Base-by-base conservation (phyloP, 1,140 invertebrate species). In the Drosophila pruinosa region DNA sequence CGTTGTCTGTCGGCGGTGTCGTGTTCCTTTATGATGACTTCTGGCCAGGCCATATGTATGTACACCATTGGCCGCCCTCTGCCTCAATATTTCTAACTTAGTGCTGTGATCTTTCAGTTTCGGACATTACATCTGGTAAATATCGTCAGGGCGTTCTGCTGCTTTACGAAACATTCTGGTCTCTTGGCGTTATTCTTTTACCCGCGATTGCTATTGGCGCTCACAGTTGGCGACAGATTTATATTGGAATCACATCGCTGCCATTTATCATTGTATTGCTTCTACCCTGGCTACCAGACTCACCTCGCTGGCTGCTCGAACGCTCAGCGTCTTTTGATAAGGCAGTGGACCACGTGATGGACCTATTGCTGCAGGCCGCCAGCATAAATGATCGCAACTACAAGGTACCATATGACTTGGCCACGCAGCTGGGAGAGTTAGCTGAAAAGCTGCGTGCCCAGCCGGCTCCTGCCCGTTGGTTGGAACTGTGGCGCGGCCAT, bases 141-240 rank as follows among this genome's bases (percentile, higher is more conserved):
- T 69, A 86, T 43, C 90, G 90, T 1, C 58, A 75, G 8, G 81
- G 80, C 10, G 83, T 79, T 0, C 72, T 78, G 2, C 74, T 91
- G 5, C 81, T 92, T 0, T 92, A 92, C 62, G 92, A 92, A 58
- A 81, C 89, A 6, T 92, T 91, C 58, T 92, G 91, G 91, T 90
- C 91, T 1, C 31, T 92, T 14, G 92, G 90, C 8, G 52, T 92
- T 4, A 89, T 92, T 3, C 56, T 92, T 5, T 50, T 92, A 12
- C 91, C 92, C 4, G 83, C 75, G 0, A 67, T 92, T 6, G 79
- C 90, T 0, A 74, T 78, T 0, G 90, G 81, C 15, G 83, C 86
- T 2, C 79, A 79, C n/a, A 91, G 75, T 41, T 92, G 91, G 91
- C 78, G 80, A 1, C 78, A 92, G 39, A 75, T 92, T 5, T 92